These are phyloP conservation scores for Chionis minor DNA, from an alignment of 2,113 vertebrate genomes.

Conservation along the genomic window DNA sequence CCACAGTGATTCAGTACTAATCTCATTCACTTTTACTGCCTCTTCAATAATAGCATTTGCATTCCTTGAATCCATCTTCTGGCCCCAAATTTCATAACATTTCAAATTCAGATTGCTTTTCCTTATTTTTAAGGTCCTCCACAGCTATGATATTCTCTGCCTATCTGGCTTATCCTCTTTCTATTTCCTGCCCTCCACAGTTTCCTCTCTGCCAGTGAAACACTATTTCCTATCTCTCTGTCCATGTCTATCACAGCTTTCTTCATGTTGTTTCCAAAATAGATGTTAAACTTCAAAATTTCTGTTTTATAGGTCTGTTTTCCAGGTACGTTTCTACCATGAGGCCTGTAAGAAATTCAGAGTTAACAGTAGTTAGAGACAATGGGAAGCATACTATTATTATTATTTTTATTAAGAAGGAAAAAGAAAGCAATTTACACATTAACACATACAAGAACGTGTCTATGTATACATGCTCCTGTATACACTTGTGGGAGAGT, in stretches of 20 bases:
- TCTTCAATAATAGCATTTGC: not conserved
- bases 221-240: not conserved
- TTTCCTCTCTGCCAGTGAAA: not conserved
- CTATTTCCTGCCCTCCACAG: not conserved
- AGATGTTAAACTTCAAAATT: not conserved
- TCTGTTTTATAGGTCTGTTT: not conserved
- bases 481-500: not conserved
- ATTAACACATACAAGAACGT: fast-evolving
- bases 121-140: not conserved
- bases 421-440: not conserved
- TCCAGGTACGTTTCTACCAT: not conserved
- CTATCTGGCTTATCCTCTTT: not conserved
- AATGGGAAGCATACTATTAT: not conserved
- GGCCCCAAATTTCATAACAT: not conserved
- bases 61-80: not conserved
- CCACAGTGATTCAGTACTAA: not conserved
- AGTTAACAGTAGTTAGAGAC: not conserved
- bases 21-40: not conserved
- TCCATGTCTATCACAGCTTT: not conserved
- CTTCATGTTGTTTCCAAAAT: not conserved
- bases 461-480: not conserved
- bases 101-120: not conserved
- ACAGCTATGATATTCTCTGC: not conserved
- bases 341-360: not conserved
- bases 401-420: not conserved